Conservation (phyloP, 2,797 vertebrate species). For the Remorina albescens region DNA sequence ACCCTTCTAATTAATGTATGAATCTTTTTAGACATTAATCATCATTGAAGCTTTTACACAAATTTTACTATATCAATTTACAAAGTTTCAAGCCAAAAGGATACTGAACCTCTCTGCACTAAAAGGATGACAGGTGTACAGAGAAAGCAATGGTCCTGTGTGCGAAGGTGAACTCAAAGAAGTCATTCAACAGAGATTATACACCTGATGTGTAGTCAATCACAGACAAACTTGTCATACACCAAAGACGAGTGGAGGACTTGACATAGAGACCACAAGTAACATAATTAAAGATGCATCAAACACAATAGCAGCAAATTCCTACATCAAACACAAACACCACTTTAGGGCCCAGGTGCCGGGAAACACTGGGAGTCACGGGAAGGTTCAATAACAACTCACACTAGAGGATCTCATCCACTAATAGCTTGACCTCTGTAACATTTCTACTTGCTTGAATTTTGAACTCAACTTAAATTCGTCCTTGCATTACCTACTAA, state of each 20-base stretch:
- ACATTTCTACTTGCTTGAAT: conserved; percentile 24
- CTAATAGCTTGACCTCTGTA: conserved; percentile 51
- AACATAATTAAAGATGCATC: conserved; percentile 54
- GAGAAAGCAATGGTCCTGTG: not conserved
- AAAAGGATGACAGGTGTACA: conserved; percentile 25
- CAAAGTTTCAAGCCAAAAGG: not conserved
- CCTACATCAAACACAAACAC: conserved; percentile 26
- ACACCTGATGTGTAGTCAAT: not conserved
- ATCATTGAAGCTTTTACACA: conserved; percentile 6
- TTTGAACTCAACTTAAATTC: conserved; percentile 31
- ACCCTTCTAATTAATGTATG: conserved; percentile 42
- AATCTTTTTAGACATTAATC: conserved; percentile 30
- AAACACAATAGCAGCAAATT: conserved; percentile 36
- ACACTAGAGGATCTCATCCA: conserved; percentile 51
- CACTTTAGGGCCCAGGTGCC: conserved; percentile 25
- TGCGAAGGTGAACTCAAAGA: conserved; percentile 30
- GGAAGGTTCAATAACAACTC: conserved; percentile 20
- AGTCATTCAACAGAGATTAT: not conserved
- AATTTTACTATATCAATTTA: conserved; percentile 26
- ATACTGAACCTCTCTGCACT: too few relatives aligned
- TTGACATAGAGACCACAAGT: conserved; percentile 16
- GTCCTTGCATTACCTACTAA: conserved; percentile 3
- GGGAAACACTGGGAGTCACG: conserved; percentile 34
- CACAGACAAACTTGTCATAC: conserved; percentile 17
- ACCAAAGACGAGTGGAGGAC: conserved; percentile 47